Evolutionary conservation across 1,140 invertebrate genomes (phyloP), one percentile per base, ranked within the genome.

Genomic region (Macrobrachium rosenbergii): DNA sequence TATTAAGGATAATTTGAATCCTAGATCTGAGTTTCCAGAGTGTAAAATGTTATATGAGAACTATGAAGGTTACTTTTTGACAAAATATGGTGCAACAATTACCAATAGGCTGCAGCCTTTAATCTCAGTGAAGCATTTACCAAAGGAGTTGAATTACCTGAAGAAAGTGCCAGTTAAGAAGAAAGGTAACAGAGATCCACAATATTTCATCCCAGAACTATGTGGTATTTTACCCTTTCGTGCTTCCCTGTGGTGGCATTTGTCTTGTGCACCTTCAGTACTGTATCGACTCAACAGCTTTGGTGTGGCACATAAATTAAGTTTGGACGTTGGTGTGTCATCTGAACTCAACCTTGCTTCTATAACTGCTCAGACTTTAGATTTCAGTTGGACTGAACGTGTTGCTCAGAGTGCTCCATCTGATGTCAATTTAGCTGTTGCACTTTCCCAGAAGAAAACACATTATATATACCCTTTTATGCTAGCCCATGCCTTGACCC

Each of bases 261-360:
- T 88, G 19, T 76, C 82, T 63, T 82, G 82, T 19, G 45, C 89
- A 21, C 88, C 89, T 23, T 90, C 89, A 16, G 83, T 90, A 10
- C 63, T 90, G 19, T 69, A 88, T 73, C 83, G 89, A 37, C 45
- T 90, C 11, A 90, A 89, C 85, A 83, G 88, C 67, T 82, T 90
- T 16, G 58, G 63, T 23, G 60, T 89, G 43, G 87, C 84, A 7
- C 60, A 79, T n/a, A 67, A 89, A 21, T 60, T 89, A 17, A 72
- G 59, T 8, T 6, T 45, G 7, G 67, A 82, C 52, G 72, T 76
- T 28, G n/a, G 11, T 14, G 16, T 73, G 12, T 75, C 37, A 63
- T 81, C 62, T 28, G 23, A 8, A 21, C 8, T 45, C 0, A 37
- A 45, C 63, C 16, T n/a, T 62, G 16, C 5, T 5, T n/a, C 43